Conservation (phyloP, 2,888 invertebrate species). For the Pandemis cinnamomeana region DNA sequence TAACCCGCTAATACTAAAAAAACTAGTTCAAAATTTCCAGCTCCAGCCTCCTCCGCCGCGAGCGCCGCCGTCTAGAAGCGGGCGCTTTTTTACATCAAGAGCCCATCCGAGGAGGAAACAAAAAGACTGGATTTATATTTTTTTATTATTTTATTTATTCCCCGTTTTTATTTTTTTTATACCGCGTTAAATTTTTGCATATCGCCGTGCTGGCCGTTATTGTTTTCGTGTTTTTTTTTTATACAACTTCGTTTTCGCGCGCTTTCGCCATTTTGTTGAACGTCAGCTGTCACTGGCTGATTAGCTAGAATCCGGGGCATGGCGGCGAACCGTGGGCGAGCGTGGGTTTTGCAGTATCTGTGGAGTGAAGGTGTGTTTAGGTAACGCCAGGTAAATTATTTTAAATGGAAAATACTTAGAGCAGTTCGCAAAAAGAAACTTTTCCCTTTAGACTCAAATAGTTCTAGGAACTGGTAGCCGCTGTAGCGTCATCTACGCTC, state of each 20-base stretch:
- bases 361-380: slow-evolving; percentile 2
- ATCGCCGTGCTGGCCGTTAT: slow-evolving; percentile 63
- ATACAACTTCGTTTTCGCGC: slow-evolving; percentile 58
- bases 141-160: slow-evolving; percentile 83
- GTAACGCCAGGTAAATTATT: neutral
- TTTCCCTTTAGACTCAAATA: no score
- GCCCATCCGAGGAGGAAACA: slow-evolving; percentile 82
- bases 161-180: slow-evolving; percentile 76
- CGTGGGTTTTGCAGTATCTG: slow-evolving; percentile 9
- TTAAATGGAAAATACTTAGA: neutral
- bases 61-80: slow-evolving; percentile 80
- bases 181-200: slow-evolving; percentile 78
- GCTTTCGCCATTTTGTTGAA: slow-evolving; percentile 66
- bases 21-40: slow-evolving; percentile 51
- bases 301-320: slow-evolving; percentile 25
- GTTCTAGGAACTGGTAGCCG: no score
- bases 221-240: slow-evolving; percentile 61
- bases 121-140: slow-evolving; percentile 83
- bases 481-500: no score
- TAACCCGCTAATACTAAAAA: slow-evolving; percentile 4
- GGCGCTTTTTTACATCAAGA: slow-evolving; percentile 82
- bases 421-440: no score
- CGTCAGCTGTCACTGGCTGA: slow-evolving; percentile 68
- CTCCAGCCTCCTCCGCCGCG: slow-evolving; percentile 50
- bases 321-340: slow-evolving; percentile 11